Percentiles rank a stretch among this genome's conserved stretches.
phyloP scores from a whole-genome alignment of 2,888 invertebrate genomes.

The Mylabris sibirica region DNA sequence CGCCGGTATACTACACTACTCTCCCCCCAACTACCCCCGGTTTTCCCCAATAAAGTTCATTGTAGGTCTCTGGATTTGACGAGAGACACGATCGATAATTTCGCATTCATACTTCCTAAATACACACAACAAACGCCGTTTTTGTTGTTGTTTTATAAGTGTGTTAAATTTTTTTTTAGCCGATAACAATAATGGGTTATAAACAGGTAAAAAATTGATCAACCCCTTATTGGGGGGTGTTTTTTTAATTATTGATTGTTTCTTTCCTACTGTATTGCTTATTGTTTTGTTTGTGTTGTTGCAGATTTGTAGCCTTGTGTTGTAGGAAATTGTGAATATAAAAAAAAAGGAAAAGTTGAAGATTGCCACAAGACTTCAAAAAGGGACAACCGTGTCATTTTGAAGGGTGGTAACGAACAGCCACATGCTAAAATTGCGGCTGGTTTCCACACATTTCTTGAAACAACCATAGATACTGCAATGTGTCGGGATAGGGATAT shows the following conservation, averaged over 20 bases:
- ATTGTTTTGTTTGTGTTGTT: slow-evolving; percentile 27
- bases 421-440: slow-evolving; percentile 89
- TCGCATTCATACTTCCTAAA: slow-evolving; percentile 30
- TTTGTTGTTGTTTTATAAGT: slow-evolving; percentile 16
- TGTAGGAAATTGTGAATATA: not conserved
- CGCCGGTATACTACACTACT: slow-evolving; percentile 23
- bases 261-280: slow-evolving; percentile 12
- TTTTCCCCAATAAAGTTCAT: slow-evolving; percentile 20
- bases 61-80: slow-evolving; percentile 22
- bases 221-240: too few species aligned
- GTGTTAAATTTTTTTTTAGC: not conserved
- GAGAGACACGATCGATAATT: slow-evolving; percentile 29
- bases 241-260: slow-evolving; percentile 17
- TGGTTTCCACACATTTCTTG: slow-evolving; percentile 90
- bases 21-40: slow-evolving; percentile 23
- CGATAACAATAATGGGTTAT: slow-evolving; percentile 20
- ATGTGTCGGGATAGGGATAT: slow-evolving; percentile 82
- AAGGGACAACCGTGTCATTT: slow-evolving; percentile 25
- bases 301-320: slow-evolving; percentile 27
- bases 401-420: slow-evolving; percentile 42
- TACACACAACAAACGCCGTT: slow-evolving; percentile 6
- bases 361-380: slow-evolving; percentile 8
- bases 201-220: slow-evolving; percentile 24
- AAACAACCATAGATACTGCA: slow-evolving; percentile 86
- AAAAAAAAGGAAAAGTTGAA: not conserved